Conservation (phyloP, 2,797 vertebrate genomes). For the Euphonia xanthogaster region DNA sequence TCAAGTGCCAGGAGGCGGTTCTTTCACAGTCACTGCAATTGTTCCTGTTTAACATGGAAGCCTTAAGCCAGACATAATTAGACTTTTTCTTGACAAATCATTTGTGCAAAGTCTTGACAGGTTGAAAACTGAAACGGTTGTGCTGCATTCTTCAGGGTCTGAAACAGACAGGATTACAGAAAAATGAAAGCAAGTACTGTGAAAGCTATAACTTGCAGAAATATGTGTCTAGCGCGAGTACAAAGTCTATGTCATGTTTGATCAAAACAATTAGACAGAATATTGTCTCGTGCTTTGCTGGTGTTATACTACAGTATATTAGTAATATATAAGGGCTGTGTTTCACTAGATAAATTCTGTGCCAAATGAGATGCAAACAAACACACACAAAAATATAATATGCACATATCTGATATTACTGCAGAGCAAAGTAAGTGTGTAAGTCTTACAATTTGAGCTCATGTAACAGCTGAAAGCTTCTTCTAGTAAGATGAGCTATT, state of each 20-base stretch:
- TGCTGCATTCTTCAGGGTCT: conserved; percentile 47
- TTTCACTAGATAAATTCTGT: conserved; percentile 10
- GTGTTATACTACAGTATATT: conserved; percentile 29
- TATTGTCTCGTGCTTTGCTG: conserved; percentile 23
- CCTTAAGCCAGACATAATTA: conserved; percentile 55
- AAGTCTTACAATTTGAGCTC: not conserved
- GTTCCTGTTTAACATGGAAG: conserved; percentile 49
- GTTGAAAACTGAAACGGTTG: conserved; percentile 56
- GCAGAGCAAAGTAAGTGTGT: not conserved
- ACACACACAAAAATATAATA: not conserved
- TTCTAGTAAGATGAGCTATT: not conserved
- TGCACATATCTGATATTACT: not conserved
- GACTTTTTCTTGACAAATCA: conserved; percentile 64
- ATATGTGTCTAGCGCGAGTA: not conserved
- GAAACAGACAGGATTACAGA: conserved; percentile 56
- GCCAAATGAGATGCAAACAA: not conserved
- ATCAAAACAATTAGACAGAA: conserved; percentile 51
- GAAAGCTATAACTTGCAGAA: conserved; percentile 51
- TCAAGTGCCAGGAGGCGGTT: conserved; percentile 27
- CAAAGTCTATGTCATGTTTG: conserved; percentile 45
- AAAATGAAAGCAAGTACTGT: conserved; percentile 48
- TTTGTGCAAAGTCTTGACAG: conserved; percentile 60
- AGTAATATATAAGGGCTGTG: conserved; percentile 40
- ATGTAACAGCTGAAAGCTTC: not conserved
- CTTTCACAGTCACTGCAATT: conserved; percentile 29